phyloP scores from a whole-genome alignment of 2,797 vertebrate genomes.

The Loris lydekkerianus region DNA sequence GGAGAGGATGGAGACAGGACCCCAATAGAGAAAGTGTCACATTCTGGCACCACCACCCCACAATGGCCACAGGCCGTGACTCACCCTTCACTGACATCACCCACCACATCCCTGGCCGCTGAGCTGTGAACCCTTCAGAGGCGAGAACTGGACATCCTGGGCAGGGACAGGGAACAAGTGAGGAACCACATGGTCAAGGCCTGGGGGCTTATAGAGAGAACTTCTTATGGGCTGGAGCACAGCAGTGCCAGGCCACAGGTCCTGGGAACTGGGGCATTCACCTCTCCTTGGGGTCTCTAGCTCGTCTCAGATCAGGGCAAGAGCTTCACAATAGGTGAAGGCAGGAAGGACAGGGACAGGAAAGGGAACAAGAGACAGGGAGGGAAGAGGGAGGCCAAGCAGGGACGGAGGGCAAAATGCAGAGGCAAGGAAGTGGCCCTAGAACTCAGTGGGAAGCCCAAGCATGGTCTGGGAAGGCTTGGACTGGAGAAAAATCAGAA shows the following conservation, averaged over 20 bases:
- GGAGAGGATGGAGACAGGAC: too few relatives aligned
- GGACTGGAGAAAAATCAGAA: background rate
- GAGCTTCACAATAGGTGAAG: too few relatives aligned
- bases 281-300: too few relatives aligned
- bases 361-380: background rate
- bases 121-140: background rate
- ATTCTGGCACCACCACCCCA: background rate
- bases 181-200: too few relatives aligned
- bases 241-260: too few relatives aligned
- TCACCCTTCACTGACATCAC: background rate
- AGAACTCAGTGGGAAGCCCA: background rate
- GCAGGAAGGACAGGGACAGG: background rate
- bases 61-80: accelerated
- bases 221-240: too few relatives aligned
- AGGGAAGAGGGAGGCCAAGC: background rate
- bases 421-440: too few relatives aligned
- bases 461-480: background rate
- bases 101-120: background rate
- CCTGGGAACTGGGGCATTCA: too few relatives aligned
- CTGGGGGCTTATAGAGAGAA: too few relatives aligned
- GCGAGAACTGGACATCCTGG: background rate
- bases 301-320: background rate
- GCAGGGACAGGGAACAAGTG: background rate
- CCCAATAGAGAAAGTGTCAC: background rate
- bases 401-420: too few relatives aligned